Percentiles rank a stretch among this genome's conserved stretches.
Conservation (phyloP, 2,888 invertebrate genomes). For the Myopa tessellatipennis region DNA sequence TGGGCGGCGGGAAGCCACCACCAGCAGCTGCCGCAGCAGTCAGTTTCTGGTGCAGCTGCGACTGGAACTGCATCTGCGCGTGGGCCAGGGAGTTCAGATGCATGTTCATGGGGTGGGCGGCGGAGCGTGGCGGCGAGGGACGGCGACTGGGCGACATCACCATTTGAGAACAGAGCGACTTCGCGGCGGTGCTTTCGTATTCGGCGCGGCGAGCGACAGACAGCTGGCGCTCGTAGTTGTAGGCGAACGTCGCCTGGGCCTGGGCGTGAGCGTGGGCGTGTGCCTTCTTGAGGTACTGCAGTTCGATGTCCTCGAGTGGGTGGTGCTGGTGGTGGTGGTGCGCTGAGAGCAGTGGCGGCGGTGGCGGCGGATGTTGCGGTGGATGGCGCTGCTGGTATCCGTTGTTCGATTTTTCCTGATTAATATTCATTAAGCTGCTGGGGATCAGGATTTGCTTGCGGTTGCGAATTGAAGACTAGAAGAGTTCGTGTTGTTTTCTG, state of each 20-base stretch:
- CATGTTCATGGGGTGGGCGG: slow-evolving; percentile 69
- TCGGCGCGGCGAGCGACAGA: slow-evolving; percentile 14
- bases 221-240: slow-evolving; percentile 56
- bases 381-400: slow-evolving; percentile 52
- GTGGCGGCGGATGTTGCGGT: slow-evolving; percentile 49
- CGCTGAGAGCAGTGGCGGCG: slow-evolving; percentile 40
- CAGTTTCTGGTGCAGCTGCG: slow-evolving; percentile 67
- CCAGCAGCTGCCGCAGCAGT: slow-evolving; percentile 59
- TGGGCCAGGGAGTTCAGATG: slow-evolving; percentile 65
- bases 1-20: slow-evolving; percentile 52
- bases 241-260: slow-evolving; percentile 47
- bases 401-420: slow-evolving; percentile 57
- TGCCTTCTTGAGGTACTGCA: slow-evolving; percentile 53
- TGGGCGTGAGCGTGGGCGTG: slow-evolving; percentile 52
- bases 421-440: slow-evolving; percentile 64
- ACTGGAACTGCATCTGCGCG: slow-evolving; percentile 66
- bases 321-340: slow-evolving; percentile 43
- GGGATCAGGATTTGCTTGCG: slow-evolving; percentile 44
- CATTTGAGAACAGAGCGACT: slow-evolving; percentile 55
- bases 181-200: slow-evolving; percentile 25
- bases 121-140: slow-evolving; percentile 72
- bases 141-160: slow-evolving; percentile 79
- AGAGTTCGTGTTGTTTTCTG: slow-evolving; percentile 41
- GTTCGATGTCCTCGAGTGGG: slow-evolving; percentile 47
- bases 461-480: slow-evolving; percentile 57